Evolutionary conservation across 2,797 vertebrate genomes (phyloP).

Genomic region (Mycteria americana): DNA sequence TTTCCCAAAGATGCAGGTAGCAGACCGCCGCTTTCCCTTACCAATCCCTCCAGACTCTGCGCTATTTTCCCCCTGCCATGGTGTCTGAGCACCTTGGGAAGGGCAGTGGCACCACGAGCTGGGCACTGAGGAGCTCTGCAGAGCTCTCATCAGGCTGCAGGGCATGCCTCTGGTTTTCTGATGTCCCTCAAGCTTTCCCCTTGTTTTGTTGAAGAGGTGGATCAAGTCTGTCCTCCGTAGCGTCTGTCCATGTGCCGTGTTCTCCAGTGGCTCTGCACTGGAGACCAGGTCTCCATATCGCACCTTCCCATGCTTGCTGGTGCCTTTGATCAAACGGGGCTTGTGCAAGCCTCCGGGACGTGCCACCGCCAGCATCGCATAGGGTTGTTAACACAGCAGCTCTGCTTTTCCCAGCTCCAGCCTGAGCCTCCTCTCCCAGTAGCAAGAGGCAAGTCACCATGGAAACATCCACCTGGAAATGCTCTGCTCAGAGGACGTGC

Average conservation of each 20-base stretch:
- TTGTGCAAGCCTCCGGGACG: neutral
- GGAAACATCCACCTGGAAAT: conserved; percentile 26
- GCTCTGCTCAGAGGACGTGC: neutral
- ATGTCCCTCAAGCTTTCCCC: neutral
- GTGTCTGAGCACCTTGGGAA: neutral
- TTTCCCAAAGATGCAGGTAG: neutral
- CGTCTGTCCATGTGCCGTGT: neutral
- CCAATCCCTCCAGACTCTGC: neutral
- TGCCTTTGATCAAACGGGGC: neutral
- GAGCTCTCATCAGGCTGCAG: neutral
- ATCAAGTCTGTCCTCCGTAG: neutral
- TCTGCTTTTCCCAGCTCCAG: neutral
- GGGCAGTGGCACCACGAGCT: neutral
- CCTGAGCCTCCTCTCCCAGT: neutral
- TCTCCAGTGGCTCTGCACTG: neutral
- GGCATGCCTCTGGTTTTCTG: neutral
- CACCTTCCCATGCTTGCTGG: neutral
- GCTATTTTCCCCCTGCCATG: neutral
- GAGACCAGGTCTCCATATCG: neutral
- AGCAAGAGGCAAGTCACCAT: neutral
- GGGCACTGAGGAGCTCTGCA: neutral
- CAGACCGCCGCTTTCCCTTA: neutral
- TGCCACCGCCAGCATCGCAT: fast-evolving
- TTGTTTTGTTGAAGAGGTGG: neutral
- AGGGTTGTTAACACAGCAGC: neutral